Percentiles rank a stretch among this genome's conserved stretches.
Conservation (phyloP, 2,888 invertebrate species). For the Embidobia sp. region DNA sequence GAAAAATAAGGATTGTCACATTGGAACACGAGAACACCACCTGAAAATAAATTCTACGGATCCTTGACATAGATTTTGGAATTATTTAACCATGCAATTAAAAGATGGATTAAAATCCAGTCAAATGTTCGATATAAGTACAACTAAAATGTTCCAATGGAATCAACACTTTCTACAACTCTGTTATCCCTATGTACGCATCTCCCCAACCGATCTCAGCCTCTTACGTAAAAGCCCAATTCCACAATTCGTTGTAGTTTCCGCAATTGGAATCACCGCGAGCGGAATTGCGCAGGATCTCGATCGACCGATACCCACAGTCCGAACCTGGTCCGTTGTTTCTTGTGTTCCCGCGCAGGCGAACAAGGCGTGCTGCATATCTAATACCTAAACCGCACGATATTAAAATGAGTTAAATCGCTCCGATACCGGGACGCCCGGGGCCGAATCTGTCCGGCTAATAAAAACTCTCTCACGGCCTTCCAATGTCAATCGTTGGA, state of each 20-base stretch:
- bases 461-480: constrained; percentile 69
- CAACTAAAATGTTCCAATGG: no score
- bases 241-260: constrained; percentile 13
- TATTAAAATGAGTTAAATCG: constrained; percentile 53
- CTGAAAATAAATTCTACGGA: no score
- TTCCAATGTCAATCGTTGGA: constrained; percentile 67
- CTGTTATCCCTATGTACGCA: no score
- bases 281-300: background rate
- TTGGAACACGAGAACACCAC: no score
- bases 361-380: constrained; percentile 28
- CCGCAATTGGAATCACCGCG: background rate
- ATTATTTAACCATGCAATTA: no score
- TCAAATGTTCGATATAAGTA: no score
- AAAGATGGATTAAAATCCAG: no score
- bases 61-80: no score
- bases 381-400: constrained; percentile 43
- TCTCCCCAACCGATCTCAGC: no score
- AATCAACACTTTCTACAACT: no score
- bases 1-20: no score
- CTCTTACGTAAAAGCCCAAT: constrained; percentile 15
- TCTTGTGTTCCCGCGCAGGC: constrained; percentile 23
- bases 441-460: constrained; percentile 27
- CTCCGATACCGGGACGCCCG: constrained; percentile 10
- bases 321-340: constrained; percentile 34
- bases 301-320: constrained; percentile 14